phyloP scores from a whole-genome alignment of 2,113 vertebrate species.

The Amphiprion percula region DNA sequence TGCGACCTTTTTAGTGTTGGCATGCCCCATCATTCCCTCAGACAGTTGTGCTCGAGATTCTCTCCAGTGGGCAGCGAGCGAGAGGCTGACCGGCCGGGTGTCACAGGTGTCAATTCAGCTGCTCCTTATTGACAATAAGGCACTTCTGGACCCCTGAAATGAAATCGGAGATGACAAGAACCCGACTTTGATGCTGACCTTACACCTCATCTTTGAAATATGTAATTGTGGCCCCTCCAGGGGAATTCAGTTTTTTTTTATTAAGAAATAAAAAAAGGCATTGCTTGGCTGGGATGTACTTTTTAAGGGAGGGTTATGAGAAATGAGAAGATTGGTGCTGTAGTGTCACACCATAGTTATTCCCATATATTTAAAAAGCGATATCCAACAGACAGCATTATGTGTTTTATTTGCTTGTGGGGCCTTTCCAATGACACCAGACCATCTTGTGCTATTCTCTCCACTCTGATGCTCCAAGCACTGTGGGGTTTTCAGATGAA shows the following conservation, averaged over 20 bases:
- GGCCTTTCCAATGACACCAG: conserved; percentile 46
- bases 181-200: conserved; percentile 80
- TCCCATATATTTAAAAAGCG: conserved; percentile 42
- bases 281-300: not conserved
- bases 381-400: conserved; percentile 20
- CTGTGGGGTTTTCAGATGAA: conserved; percentile 50
- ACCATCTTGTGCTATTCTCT: conserved; percentile 41
- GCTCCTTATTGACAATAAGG: conserved; percentile 81
- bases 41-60: conserved; percentile 35
- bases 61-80: conserved; percentile 58
- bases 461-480: conserved; percentile 33
- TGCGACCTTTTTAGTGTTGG: conserved; percentile 81
- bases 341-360: conserved; percentile 9
- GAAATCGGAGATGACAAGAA: conserved; percentile 79
- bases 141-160: conserved; percentile 67
- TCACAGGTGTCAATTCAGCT: conserved; percentile 82
- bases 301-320: conserved; percentile 24
- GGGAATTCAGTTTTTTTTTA: conserved; percentile 54
- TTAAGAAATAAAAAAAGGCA: conserved; percentile 34
- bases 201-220: conserved; percentile 72
- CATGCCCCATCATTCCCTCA: conserved; percentile 57
- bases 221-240: conserved; percentile 58
- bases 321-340: conserved; percentile 10
- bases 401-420: conserved; percentile 41
- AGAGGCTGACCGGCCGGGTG: conserved; percentile 54